Evolutionary conservation across 1,140 invertebrate species (phyloP), one percentile per base, ranked within the genome.

Genomic region (Vanessa tameamea): DNA sequence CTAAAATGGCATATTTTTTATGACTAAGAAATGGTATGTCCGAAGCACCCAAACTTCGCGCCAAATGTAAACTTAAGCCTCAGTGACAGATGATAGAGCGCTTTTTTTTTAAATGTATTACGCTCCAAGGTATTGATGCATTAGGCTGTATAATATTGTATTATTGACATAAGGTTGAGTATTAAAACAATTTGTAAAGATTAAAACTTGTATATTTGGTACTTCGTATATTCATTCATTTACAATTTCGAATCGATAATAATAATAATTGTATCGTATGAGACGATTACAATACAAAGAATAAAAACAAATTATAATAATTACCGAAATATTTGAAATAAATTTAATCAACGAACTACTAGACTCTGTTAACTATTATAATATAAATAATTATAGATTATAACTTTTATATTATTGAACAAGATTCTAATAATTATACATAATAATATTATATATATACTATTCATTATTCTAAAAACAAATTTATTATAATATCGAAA

Each of bases 161-260:
- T n/a, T 20, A 16, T 51, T 51, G 7, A 15, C 14, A 51, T 15
- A 51, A 57, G 20, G 16, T 7, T 57, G 53, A 43, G 67, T 20
- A 81, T 59, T 71, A 82, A 90, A 83, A 77, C 74, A 66, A 55
- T 23, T 64, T 59, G 20, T 72, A 91, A 92, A 90, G 90, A 91
- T 92, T 91, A 90, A 92, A 92, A 91, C 88, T 92, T 92, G 90
- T 92, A 92, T 92, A 92, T 91, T 90, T 90, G 90, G 89, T 92
- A 92, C 88, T 91, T 92, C 90, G 89, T 92, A 92, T 92, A 92
- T 88, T 87, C 84, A 87, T 87, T 87, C 82, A 90, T 90, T 91
- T 92, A 91, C 89, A 91, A 84, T 85, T 89, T 80, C 83, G 83
- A 90, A 82, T 91, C 84, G 37, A 43, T 43, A 81, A 88, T 89